Conservation (phyloP, 2,888 invertebrate genomes). For the Maniola hyperantus region DNA sequence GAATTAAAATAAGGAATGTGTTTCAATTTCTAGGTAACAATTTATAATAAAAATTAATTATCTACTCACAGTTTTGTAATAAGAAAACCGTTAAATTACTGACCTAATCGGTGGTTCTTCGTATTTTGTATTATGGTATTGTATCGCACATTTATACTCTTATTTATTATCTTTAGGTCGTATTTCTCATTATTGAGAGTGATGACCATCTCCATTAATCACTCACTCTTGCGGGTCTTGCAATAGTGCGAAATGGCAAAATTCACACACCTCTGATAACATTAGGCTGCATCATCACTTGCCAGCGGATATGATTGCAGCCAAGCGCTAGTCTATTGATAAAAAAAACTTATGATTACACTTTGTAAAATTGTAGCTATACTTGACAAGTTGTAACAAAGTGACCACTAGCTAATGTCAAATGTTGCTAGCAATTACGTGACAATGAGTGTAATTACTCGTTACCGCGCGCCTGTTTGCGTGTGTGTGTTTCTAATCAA, state of each 20-base stretch:
- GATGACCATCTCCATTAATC: too few relatives aligned
- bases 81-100: not conserved
- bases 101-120: not conserved
- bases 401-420: conserved; percentile 61
- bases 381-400: conserved; percentile 24
- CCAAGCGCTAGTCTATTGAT: too few relatives aligned
- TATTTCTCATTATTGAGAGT: not conserved
- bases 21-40: conserved; percentile 5
- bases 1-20: conserved; percentile 3
- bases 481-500: conserved; percentile 60
- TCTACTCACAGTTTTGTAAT: not conserved
- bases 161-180: too few relatives aligned
- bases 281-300: too few relatives aligned
- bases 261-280: too few relatives aligned
- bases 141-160: not conserved
- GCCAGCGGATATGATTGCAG: too few relatives aligned
- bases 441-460: conserved; percentile 77
- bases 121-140: not conserved
- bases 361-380: too few relatives aligned
- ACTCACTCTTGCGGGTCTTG: too few relatives aligned
- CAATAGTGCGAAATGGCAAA: too few relatives aligned
- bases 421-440: conserved; percentile 75
- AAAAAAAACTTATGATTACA: too few relatives aligned
- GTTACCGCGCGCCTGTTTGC: conserved; percentile 40
- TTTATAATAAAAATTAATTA: conserved; percentile 11